These are phyloP conservation scores for Cherax quadricarinatus DNA, from an alignment of 1,140 invertebrate genomes.

Conservation along the genomic window DNA sequence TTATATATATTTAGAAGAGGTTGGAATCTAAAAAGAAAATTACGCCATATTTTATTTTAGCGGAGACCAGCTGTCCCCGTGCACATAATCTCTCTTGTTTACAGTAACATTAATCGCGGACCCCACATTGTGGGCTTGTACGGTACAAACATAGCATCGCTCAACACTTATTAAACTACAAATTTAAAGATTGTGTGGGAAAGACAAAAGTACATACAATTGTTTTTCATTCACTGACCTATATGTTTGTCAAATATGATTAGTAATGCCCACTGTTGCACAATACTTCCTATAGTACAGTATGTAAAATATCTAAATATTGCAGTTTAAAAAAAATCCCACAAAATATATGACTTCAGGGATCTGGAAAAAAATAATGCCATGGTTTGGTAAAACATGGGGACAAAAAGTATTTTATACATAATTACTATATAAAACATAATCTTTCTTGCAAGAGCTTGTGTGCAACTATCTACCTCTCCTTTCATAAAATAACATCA, in stretches of 20 bases:
- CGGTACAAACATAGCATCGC: constrained; percentile 45
- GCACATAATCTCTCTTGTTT: constrained; percentile 61
- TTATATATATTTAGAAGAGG: background rate
- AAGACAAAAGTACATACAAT: constrained; percentile 44
- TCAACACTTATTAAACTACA: constrained; percentile 55
- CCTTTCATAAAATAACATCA: constrained; percentile 56
- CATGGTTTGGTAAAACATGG: constrained; percentile 42
- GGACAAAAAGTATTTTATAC: constrained; percentile 49
- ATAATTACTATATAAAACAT: constrained; percentile 47
- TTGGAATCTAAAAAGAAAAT: background rate
- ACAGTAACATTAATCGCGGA: constrained; percentile 57
- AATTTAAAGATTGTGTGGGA: constrained; percentile 56
- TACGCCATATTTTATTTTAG: constrained; percentile 37
- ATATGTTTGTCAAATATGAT: constrained; percentile 36
- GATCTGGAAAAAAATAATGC: constrained; percentile 39
- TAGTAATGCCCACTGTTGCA: constrained; percentile 47
- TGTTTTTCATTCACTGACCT: constrained; percentile 53
- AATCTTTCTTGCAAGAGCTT: constrained; percentile 36
- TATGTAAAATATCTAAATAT: constrained; percentile 49
- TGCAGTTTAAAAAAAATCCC: constrained; percentile 58
- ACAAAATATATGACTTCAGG: constrained; percentile 65
- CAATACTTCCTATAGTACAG: constrained; percentile 25
- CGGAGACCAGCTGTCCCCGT: constrained; percentile 44
- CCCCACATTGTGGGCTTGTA: constrained; percentile 28
- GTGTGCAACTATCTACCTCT: constrained; percentile 54